Evolutionary conservation across 2,113 vertebrate genomes (phyloP).

Genomic region (Craseonycteris thonglongyai): DNA sequence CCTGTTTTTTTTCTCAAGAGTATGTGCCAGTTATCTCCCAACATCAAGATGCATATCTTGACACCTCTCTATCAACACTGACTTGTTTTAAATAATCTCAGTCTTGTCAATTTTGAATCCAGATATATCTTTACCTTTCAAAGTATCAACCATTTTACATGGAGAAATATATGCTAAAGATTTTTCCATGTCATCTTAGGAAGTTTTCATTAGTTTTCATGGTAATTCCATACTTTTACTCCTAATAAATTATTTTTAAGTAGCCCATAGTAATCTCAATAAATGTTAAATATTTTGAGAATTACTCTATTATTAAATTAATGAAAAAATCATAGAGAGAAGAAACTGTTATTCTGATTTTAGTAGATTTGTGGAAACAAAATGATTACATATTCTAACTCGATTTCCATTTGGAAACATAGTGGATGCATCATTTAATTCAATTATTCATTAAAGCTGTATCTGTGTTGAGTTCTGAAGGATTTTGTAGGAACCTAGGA

Average conservation of each 20-base stretch:
- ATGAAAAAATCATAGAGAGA: background rate
- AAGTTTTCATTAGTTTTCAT: constrained; percentile 19
- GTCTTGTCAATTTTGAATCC: background rate
- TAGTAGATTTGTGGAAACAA: background rate
- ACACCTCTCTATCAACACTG: background rate
- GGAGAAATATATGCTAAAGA: background rate
- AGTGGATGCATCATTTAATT: background rate
- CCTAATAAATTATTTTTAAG: background rate
- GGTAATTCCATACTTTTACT: background rate
- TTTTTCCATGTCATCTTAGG: background rate
- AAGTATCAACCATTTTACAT: background rate
- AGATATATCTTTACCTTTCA: background rate
- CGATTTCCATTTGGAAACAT: background rate
- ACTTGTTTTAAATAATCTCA: background rate
- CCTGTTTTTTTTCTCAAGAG: background rate
- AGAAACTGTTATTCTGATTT: background rate
- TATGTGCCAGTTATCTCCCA: background rate
- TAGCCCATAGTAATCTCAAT: background rate
- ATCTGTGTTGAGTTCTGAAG: background rate
- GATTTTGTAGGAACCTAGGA: background rate
- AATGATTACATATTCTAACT: background rate
- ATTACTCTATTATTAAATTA: background rate
- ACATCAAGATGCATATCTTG: background rate
- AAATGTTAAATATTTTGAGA: constrained; percentile 6
- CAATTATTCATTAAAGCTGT: background rate